A percentile compares a stretch with the other conserved stretches of the same genome.
Evolutionary conservation across 2,888 invertebrate genomes (phyloP).

Genomic region (Drosophila heteroneura): DNA sequence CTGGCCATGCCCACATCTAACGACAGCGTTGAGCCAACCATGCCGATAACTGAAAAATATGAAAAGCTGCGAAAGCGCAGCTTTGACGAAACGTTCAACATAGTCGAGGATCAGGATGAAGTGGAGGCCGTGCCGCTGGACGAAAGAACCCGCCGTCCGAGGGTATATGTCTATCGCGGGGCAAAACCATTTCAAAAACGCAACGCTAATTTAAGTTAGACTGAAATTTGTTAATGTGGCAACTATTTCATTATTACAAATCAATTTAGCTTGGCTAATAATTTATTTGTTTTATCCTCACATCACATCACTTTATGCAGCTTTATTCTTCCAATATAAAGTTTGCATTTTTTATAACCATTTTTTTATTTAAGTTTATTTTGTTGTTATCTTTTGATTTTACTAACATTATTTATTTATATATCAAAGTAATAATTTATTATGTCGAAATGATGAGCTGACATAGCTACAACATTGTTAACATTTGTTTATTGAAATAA

Average conservation of each 20-base stretch:
- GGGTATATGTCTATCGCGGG: constrained; percentile 32
- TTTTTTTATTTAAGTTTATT: neutral
- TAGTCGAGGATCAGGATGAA: neutral
- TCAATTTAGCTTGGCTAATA: neutral
- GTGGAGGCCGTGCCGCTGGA: constrained; percentile 10
- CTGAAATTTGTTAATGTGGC: neutral
- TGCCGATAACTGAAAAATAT: constrained; percentile 11
- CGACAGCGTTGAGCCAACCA: neutral
- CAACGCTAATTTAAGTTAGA: constrained; percentile 57
- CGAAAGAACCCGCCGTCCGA: constrained; percentile 9
- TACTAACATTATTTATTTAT: neutral
- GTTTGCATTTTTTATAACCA: neutral
- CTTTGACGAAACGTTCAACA: neutral
- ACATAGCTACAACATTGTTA: neutral
- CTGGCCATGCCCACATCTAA: constrained; percentile 35
- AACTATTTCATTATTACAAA: neutral
- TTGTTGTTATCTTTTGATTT: neutral
- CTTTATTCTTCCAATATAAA: neutral
- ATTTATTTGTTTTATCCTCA: neutral
- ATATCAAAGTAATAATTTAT: neutral
- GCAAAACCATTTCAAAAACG: constrained; percentile 58
- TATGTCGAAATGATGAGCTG: neutral
- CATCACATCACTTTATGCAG: neutral
- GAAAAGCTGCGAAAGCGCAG: constrained; percentile 68
- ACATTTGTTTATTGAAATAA: neutral